Evolutionary conservation across 2,888 invertebrate genomes (phyloP).

Genomic region (Cheilosia vernalis): DNA sequence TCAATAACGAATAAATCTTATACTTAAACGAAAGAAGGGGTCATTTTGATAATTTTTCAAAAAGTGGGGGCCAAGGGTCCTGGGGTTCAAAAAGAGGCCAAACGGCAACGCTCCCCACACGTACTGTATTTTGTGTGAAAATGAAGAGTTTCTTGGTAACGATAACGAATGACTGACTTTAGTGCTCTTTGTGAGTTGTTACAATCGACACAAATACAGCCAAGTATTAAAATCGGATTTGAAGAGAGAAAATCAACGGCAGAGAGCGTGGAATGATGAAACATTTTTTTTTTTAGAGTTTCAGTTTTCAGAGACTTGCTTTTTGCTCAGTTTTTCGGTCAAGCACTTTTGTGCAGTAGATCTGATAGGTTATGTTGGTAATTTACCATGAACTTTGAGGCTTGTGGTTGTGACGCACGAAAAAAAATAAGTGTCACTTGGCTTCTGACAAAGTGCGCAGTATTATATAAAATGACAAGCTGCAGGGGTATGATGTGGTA

Average conservation of each 20-base stretch:
- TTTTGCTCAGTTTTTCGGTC: conserved; percentile 43
- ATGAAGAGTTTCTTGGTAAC: conserved; percentile 13
- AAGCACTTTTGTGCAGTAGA: conserved; percentile 17
- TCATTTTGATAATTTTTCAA: too few species aligned
- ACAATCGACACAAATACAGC: not conserved
- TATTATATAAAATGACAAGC: conserved; percentile 30
- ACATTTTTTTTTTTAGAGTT: conserved; percentile 18
- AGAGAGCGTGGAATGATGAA: conserved; percentile 40
- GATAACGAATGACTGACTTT: not conserved
- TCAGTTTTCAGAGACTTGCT: too few species aligned
- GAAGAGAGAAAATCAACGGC: conserved; percentile 29
- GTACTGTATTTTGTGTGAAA: not conserved
- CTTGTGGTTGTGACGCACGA: conserved; percentile 45
- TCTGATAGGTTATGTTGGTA: conserved; percentile 20
- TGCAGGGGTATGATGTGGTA: conserved; percentile 39
- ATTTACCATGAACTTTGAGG: conserved; percentile 45
- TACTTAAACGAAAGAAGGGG: too few species aligned
- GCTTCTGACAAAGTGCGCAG: conserved; percentile 20
- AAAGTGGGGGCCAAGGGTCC: too few species aligned
- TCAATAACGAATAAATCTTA: too few species aligned
- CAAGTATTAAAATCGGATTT: not conserved
- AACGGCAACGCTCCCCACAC: too few species aligned
- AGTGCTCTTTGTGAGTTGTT: not conserved
- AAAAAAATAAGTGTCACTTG: not conserved
- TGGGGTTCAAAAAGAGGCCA: too few species aligned